Conservation (phyloP, 2,797 vertebrate species). For the Catharus ustulatus region DNA sequence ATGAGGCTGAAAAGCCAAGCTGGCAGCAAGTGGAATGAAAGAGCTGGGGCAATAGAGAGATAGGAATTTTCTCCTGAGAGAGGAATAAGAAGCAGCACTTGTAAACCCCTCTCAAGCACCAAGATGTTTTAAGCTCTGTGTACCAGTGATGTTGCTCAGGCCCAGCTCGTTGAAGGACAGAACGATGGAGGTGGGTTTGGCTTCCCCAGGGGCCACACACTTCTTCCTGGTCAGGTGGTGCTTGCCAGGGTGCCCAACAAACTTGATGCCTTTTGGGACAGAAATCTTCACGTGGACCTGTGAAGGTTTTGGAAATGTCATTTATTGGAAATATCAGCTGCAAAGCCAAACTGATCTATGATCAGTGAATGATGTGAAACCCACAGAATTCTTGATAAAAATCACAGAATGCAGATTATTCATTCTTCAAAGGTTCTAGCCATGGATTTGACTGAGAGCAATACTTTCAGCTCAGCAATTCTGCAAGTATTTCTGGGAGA, state of each 20-base stretch:
- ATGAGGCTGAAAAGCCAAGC: not conserved
- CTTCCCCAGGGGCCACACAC: slow-evolving; percentile 86
- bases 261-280: slow-evolving; percentile 89
- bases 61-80: not conserved
- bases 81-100: not conserved
- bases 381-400: not conserved
- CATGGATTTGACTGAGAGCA: not conserved
- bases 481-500: not conserved
- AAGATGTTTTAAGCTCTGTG: not conserved
- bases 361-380: not conserved
- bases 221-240: slow-evolving; percentile 90
- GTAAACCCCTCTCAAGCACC: not conserved
- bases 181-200: slow-evolving; percentile 86
- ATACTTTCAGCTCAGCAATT: not conserved
- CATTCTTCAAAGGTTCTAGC: not conserved
- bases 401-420: not conserved
- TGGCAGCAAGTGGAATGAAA: not conserved
- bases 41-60: not conserved
- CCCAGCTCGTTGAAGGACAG: slow-evolving; percentile 89
- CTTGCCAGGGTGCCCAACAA: slow-evolving; percentile 90
- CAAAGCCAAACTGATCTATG: rapidly evolving
- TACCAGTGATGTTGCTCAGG: slow-evolving; percentile 90
- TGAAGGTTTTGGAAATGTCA: not conserved
- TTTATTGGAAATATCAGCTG: not conserved
- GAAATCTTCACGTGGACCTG: slow-evolving; percentile 92